These are phyloP conservation scores for Malachius bipustulatus DNA, from an alignment of 2,888 invertebrate species.

Conservation along the genomic window DNA sequence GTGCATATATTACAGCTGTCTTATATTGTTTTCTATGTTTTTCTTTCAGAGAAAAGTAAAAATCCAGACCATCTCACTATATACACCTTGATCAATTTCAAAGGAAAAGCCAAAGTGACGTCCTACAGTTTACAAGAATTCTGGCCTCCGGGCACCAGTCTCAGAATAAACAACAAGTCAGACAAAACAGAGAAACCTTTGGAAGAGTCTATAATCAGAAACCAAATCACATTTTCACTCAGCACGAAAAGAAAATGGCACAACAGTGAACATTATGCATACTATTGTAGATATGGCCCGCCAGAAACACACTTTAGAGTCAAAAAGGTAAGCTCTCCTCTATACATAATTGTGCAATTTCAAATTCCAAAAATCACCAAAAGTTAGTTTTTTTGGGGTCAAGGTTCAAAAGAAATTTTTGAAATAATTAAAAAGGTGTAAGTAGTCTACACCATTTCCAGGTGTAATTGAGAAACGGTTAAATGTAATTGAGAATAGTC, in stretches of 20 bases:
- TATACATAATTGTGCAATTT: too few species aligned
- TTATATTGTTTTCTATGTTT: too few species aligned
- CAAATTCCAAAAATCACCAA: too few species aligned
- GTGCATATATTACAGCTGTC: too few species aligned
- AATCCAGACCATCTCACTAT: constrained; percentile 59
- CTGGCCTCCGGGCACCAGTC: constrained; percentile 55
- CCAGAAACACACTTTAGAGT: background rate
- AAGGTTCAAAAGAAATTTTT: too few species aligned
- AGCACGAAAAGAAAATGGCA: constrained; percentile 52
- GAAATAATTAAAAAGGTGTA: too few species aligned
- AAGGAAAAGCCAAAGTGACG: constrained; percentile 43
- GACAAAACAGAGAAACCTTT: constrained; percentile 59
- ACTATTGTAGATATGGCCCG: constrained; percentile 59
- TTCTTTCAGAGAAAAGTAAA: constrained; percentile 55
- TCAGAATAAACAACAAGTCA: constrained; percentile 61
- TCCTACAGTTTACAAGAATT: constrained; percentile 51
- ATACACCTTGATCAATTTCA: constrained; percentile 50
- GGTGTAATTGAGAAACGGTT: too few species aligned
- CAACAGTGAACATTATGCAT: constrained; percentile 55
- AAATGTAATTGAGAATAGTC: too few species aligned
- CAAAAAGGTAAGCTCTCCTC: background rate
- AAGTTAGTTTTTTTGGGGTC: too few species aligned
- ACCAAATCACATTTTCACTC: constrained; percentile 49
- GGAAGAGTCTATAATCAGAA: constrained; percentile 53
- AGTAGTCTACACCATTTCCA: too few species aligned